Base-by-base conservation (phyloP, 2,888 invertebrate genomes). In the Pollenia labialis region DNA sequence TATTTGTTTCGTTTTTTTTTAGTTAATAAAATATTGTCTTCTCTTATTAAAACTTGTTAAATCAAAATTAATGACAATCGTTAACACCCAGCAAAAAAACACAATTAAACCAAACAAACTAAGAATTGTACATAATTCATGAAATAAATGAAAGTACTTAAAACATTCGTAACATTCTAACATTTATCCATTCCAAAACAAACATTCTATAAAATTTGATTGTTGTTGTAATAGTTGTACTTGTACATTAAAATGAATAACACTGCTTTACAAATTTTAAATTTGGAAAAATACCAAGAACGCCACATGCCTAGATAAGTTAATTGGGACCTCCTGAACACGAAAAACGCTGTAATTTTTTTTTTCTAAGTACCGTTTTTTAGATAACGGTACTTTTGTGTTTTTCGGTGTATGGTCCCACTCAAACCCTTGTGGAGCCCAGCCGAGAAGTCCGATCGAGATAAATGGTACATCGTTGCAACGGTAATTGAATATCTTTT, bases 61-160 rank as follows among this genome's bases (percentile, higher is more conserved):
- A 74, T 74, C 62, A 40, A 60, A 62, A 50, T 74, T 42, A 74
- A 81, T 74, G 64, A 23, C 56, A 54, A 72, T 48, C 40, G 9
- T 72, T 40, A 44, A 32, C n/a, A 52, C 18, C 1, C 52, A 52
- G 14, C 18, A 54, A 50, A 62, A 40, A 23, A 23, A 23, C 23
- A 40, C 14, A 14, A 40, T 18, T 42, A 50, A 60, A 14, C 7
- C 44, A 54, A 71, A 1, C 12, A 60, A 18, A 32, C 10, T 14
- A 79, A n/a, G n/a, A 60, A 64, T 50, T n/a, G 18, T 40, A 18
- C 10, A 68, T 40, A 69, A 48, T 18, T 50, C 42, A 64, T 50
- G 48, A 44, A 16, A 44, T 64, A 64, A 76, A 54, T 76, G 76
- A 64, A 76, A 64, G 32, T 64, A n/a, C n/a, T 44, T 54, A 23